These are phyloP conservation scores for Salminus brasiliensis DNA, from an alignment of 2,113 vertebrate species.

Conservation along the genomic window DNA sequence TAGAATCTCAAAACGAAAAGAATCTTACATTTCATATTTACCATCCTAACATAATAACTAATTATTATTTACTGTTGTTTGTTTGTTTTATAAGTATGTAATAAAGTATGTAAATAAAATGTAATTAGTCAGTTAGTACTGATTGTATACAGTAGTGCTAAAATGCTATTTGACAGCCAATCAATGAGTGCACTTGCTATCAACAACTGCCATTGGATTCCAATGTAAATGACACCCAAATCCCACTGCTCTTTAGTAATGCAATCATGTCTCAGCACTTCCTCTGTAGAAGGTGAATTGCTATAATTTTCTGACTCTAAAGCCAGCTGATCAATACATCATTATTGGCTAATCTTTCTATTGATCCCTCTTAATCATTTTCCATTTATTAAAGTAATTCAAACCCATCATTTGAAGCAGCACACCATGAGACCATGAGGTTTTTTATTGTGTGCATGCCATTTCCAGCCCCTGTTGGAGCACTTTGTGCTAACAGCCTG, in stretches of 20 bases:
- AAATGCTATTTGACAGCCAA: too few species aligned
- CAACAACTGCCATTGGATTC: not conserved
- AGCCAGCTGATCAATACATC: not conserved
- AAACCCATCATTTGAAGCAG: not conserved
- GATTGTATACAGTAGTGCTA: too few species aligned
- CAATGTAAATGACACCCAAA: not conserved
- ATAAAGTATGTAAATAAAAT: too few species aligned
- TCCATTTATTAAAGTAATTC: constrained; percentile 6
- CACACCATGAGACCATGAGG: not conserved
- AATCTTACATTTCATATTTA: too few species aligned
- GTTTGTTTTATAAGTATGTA: too few species aligned
- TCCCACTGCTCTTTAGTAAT: not conserved
- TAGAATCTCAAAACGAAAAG: too few species aligned
- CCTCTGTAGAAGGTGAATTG: not conserved
- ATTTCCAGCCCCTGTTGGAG: constrained; percentile 32
- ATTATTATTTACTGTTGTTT: too few species aligned
- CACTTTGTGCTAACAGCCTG: constrained; percentile 41
- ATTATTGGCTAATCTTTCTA: constrained; percentile 26
- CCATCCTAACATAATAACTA: too few species aligned
- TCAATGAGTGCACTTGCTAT: too few species aligned
- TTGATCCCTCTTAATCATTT: not conserved
- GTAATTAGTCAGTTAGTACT: too few species aligned
- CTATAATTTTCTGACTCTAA: not conserved
- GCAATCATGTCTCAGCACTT: not conserved
- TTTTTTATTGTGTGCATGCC: not conserved